Evolutionary conservation across 2,888 invertebrate species (phyloP), one percentile per base, ranked within the genome.

Genomic region (Metellina segmentata): DNA sequence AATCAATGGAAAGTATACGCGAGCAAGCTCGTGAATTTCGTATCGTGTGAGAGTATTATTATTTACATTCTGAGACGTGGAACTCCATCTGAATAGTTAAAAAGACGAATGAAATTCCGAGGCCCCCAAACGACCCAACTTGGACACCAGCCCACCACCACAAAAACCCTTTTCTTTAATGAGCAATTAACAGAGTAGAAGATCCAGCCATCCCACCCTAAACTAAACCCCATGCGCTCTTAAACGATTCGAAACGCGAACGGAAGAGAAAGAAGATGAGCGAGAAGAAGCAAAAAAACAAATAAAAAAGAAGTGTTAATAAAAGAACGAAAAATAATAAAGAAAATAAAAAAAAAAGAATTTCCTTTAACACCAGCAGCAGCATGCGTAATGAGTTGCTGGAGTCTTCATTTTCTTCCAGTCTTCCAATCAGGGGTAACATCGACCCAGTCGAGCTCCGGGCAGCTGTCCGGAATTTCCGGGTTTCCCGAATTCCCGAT

Each of bases 281-380:
- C 61, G 61, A 61, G 16, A 61, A 61, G 16, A 11, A 61, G 16
- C 61, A 61, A 61, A 61, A 61, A 61, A 61, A 86, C 52, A 79
- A 90, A 70, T 20, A 78, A 75, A 91, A 82, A 78, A 91, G 61
- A 87, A 83, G 87, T 91, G 91, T 87, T 91, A 91, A 91, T 91
- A 91, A 91, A 87, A 91, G 87, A 91, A 91, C 91, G 83, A 91
- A 91, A 89, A 91, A 91, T 91, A 91, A 91, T 91, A 89, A 89
- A 89, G 90, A 85, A 85, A 81, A 85, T 81, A 83, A 91, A 85
- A 82, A 86, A 87, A 86, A 83, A 91, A 86, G 78, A 81, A 85
- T 85, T 89, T 91, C 87, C 91, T 91, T 91, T 91, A 91, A 91
- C 91, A 91, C 91, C 91, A 83, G 90, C 86, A 86, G 75, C 90